Base-by-base conservation (phyloP, 2,113 vertebrate species). In the Amphiprion ocellaris region DNA sequence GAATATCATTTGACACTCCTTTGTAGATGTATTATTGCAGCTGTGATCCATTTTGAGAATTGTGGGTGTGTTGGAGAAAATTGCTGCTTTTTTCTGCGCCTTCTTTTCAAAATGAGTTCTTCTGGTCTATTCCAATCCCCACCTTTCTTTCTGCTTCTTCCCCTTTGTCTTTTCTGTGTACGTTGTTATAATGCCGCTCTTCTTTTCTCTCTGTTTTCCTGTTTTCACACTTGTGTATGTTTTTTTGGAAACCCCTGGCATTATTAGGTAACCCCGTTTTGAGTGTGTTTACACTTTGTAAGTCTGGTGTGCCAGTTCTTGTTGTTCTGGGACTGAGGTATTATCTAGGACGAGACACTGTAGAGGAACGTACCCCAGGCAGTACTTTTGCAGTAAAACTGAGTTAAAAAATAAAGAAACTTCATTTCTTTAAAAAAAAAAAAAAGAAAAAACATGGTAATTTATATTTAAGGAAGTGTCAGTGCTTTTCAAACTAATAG, bases 1-100 rank as follows among this genome's bases (percentile, higher is more conserved):
- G 37, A 47, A 82, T 76, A 84, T 79, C 61, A 82, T 79, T 67
- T 64, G 10, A 68, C 16, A 17, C 15, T 26, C 5, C 61, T n/a
- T 30, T 71, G 65, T 52, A 82, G 72, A 82, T 81, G 59, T 73
- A 70, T 84, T 66, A 86, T 79, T 73, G 46, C 64, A 52, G 65
- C 53, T 69, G 63, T 41, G 15, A 65, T 64, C 63, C 66, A 17
- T 61, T 83, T 78, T 53, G 56, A 76, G 63, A 58, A 41, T 37
- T 28, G 56, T 19, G 21, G 74, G 9, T 50, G 21, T 60, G 63
- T 64, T 19, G 65, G 53, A 47, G 74, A 62, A 74, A 80, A 76
- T 67, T 54, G 59, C 69, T 64, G 5, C 60, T 65, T 75, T 68
- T 76, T 73, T 66, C 47, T 52, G 14, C 21, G 28, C n/a, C 6